These are phyloP conservation scores for Gnatocerus cornutus DNA, from an alignment of 2,888 invertebrate genomes.

Conservation along the genomic window DNA sequence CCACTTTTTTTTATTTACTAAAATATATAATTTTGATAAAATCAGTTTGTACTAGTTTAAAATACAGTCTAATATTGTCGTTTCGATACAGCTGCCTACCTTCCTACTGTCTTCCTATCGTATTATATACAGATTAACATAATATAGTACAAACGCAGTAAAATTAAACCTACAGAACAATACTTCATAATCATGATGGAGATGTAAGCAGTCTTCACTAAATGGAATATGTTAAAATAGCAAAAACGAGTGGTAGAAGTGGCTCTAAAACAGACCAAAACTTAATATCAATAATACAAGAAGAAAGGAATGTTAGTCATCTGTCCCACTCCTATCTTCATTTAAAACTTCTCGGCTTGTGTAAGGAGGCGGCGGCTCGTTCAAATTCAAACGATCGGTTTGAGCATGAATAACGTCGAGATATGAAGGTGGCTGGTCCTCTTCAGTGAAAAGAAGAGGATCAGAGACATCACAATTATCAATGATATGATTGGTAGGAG, in stretches of 20 bases:
- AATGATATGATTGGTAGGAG: slow-evolving; percentile 49
- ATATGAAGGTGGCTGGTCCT: slow-evolving; percentile 67
- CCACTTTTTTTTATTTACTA: slow-evolving; percentile 39
- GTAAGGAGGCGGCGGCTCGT: slow-evolving; percentile 73
- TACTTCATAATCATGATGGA: slow-evolving; percentile 4
- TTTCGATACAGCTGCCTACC: slow-evolving; percentile 22
- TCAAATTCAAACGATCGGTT: slow-evolving; percentile 52
- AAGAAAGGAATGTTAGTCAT: slow-evolving; percentile 25
- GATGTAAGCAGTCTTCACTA: slow-evolving; percentile 18
- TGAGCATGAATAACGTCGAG: slow-evolving; percentile 61
- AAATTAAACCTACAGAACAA: slow-evolving; percentile 28
- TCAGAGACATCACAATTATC: slow-evolving; percentile 62
- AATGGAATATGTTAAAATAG: background rate
- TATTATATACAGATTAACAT: slow-evolving; percentile 25
- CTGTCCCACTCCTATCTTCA: slow-evolving; percentile 18
- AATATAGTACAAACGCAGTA: slow-evolving; percentile 41
- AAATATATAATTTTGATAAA: slow-evolving; percentile 46
- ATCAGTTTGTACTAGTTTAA: slow-evolving; percentile 36
- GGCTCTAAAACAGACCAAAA: slow-evolving; percentile 24
- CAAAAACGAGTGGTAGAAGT: slow-evolving; percentile 3
- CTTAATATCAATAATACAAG: slow-evolving; percentile 31
- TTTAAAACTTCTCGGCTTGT: slow-evolving; percentile 64
- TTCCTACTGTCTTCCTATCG: slow-evolving; percentile 3
- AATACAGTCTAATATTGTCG: slow-evolving; percentile 50
- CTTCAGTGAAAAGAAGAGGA: slow-evolving; percentile 58